Conservation (phyloP, 1,140 invertebrate genomes). For the Megathymus violae region DNA sequence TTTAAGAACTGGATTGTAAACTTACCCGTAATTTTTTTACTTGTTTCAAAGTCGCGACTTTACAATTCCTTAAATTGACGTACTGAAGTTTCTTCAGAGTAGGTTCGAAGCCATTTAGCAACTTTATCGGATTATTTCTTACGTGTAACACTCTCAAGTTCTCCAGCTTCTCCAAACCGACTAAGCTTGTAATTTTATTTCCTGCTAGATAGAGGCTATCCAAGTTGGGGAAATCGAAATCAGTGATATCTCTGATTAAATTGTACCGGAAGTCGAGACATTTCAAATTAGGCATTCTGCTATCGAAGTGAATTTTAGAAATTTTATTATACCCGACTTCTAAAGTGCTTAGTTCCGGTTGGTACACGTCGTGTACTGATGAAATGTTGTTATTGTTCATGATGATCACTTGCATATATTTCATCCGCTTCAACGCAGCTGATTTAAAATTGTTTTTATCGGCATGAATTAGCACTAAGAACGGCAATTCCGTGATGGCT, state of each 20-base stretch:
- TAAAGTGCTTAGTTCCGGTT: conserved; percentile 81
- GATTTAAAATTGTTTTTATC: conserved; percentile 79
- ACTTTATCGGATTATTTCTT: conserved; percentile 80
- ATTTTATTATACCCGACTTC: conserved; percentile 82
- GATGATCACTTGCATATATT: conserved; percentile 83
- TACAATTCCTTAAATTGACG: conserved; percentile 83
- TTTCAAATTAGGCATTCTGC: conserved; percentile 69
- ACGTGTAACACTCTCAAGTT: conserved; percentile 83
- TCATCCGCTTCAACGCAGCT: conserved; percentile 74
- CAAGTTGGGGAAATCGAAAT: conserved; percentile 73
- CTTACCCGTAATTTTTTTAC: conserved; percentile 80
- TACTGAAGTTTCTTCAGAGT: conserved; percentile 76
- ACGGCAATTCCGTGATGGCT: conserved; percentile 77
- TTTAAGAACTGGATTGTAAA: too few species aligned
- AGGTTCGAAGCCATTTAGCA: conserved; percentile 76
- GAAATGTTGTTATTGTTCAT: conserved; percentile 81
- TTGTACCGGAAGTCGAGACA: conserved; percentile 82
- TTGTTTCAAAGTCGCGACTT: conserved; percentile 78
- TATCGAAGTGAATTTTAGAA: conserved; percentile 53
- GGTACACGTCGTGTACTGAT: conserved; percentile 76
- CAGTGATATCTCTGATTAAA: conserved; percentile 68
- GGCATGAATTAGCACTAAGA: conserved; percentile 80
- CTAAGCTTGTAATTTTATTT: conserved; percentile 72
- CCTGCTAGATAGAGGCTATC: conserved; percentile 81
- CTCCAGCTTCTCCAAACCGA: conserved; percentile 67